A percentile compares a stretch with the other conserved stretches of the same genome.
Conservation (phyloP, 2,888 invertebrate genomes). For the Metopia argyrocephala region DNA sequence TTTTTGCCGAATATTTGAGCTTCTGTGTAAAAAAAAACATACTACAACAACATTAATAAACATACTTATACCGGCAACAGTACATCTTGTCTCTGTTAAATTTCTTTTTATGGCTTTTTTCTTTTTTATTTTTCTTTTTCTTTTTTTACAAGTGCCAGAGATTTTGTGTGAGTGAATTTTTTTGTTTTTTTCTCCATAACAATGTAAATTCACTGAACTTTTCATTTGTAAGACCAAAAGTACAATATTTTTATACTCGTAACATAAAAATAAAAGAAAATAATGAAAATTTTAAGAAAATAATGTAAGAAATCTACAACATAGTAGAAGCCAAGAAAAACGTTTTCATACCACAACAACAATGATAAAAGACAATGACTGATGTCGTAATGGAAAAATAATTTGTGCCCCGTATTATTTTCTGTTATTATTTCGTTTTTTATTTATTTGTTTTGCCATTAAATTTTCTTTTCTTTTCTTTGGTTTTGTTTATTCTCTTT, state of each 20-base stretch:
- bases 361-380: constrained; percentile 39
- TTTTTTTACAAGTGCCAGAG: neutral
- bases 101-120: neutral
- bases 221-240: constrained; percentile 41
- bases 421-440: neutral
- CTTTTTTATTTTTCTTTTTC: neutral
- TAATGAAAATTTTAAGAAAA: constrained; percentile 3
- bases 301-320: neutral
- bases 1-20: constrained; percentile 50
- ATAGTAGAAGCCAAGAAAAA: neutral
- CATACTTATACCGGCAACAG: neutral
- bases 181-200: constrained; percentile 12
- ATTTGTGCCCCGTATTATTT: constrained; percentile 48
- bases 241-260: constrained; percentile 6
- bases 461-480: constrained; percentile 18
- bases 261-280: neutral
- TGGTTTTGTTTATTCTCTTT: constrained; percentile 25
- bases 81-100: constrained; percentile 7
- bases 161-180: constrained; percentile 4
- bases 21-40: constrained; percentile 42
- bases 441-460: constrained; percentile 31
- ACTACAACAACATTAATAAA: neutral
- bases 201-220: constrained; percentile 59
- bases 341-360: constrained; percentile 1
- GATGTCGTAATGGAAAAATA: constrained; percentile 63